These are phyloP conservation scores for Knipowitschia caucasica DNA, from an alignment of 2,797 vertebrate genomes.

Conservation along the genomic window DNA sequence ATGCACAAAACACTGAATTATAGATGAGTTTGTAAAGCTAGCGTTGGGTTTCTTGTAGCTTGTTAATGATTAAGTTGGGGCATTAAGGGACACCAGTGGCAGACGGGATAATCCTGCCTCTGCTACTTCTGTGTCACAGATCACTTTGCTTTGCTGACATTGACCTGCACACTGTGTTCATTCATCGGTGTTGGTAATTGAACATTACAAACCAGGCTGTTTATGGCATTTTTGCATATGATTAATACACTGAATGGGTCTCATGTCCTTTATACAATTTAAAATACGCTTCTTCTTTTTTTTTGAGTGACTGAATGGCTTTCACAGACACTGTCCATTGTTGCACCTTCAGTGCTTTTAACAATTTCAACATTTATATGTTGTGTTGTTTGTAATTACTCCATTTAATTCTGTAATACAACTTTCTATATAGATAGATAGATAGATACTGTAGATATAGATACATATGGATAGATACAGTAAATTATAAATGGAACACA, in stretches of 20 bases:
- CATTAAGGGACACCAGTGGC: slow-evolving; percentile 11
- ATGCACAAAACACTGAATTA: slow-evolving; percentile 68
- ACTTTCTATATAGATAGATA: not conserved
- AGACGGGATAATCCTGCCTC: slow-evolving; percentile 25
- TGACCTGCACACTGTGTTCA: slow-evolving; percentile 14
- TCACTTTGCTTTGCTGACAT: not conserved
- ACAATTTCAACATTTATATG: too few species aligned
- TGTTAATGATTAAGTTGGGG: slow-evolving; percentile 70
- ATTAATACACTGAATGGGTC: too few species aligned
- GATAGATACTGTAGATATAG: not conserved
- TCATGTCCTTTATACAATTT: too few species aligned
- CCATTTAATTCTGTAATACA: not conserved
- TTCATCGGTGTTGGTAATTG: not conserved
- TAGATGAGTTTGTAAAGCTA: slow-evolving; percentile 60
- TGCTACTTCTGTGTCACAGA: slow-evolving; percentile 15
- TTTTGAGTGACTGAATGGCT: too few species aligned
- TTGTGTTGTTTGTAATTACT: too few species aligned
- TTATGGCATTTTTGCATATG: slow-evolving; percentile 11
- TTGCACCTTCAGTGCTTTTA: too few species aligned
- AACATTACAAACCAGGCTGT: slow-evolving; percentile 4
- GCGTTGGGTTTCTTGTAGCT: slow-evolving; percentile 61
- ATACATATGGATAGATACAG: not conserved
- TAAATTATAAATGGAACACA: not conserved
- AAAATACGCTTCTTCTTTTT: too few species aligned
- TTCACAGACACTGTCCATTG: too few species aligned